Base-by-base conservation (phyloP, 1,140 invertebrate species). In the Ceratoteleas bidentatus region DNA sequence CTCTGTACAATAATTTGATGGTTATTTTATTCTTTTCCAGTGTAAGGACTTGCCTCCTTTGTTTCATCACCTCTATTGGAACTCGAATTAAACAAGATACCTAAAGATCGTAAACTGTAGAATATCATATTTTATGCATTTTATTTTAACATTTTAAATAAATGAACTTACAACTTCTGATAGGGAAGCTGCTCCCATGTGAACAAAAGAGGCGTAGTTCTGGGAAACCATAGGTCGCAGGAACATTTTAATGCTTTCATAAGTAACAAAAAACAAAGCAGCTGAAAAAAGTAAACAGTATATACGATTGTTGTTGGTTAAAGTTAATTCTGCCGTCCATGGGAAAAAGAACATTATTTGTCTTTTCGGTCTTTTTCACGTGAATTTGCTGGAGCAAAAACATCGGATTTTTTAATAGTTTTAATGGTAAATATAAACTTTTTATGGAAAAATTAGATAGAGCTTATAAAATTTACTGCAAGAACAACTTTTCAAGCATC, bases 51-150 rank as follows among this genome's bases (percentile, higher is more conserved):
- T 99, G 98, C 68, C 96, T 93, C 84, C 98, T 92, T 92, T 99
- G 98, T 90, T 99, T 99, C 0, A 97, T 94, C 53, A 99, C 95
- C 92, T 99, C 98, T 14, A 97, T 95, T 3, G 98, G 98, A 11
- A 99, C 98, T 83, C 98, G 92, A 33, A 98, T 92, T 34, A 97
- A 85, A 89, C 98, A 99, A 9, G 98, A 97, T 14, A 95, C 91
- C 97, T 96, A 8, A 40, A 40, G 38, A 40, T 40, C 2, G 8
- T 11, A 10, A 40, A 40, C 6, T 40, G 38, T 40, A 11, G 11
- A 11, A 40, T 10, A 2, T 40, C 11, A 10, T 8, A 40, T 40
- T 10, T 10, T 40, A 2, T 40, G 11, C 8, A 40, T 38, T 38
- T 38, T 38, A 38, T 38, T 38, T 38, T 6, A 5, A 38, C 9